phyloP scores from a whole-genome alignment of 2,888 invertebrate species.

The Troilus luridus region DNA sequence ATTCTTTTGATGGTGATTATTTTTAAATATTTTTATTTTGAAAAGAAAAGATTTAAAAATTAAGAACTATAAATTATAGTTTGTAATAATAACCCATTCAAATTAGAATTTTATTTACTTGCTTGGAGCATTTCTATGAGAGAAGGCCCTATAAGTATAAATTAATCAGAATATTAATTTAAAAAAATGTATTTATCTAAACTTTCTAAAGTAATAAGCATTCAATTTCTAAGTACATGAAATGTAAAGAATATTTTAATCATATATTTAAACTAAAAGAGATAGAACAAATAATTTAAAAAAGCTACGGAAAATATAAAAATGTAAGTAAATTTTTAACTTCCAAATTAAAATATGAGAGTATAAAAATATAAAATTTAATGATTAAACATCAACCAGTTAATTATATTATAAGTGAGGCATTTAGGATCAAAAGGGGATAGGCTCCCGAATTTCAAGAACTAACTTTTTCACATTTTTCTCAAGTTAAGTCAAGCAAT shows the following conservation, averaged over 20 bases:
- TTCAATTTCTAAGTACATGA: background rate
- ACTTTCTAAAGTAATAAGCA: background rate
- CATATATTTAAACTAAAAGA: background rate
- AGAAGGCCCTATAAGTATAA: background rate
- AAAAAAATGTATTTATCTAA: background rate
- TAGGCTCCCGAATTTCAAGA: too few species aligned
- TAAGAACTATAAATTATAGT: too few species aligned
- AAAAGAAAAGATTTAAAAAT: too few species aligned
- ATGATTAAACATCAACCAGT: constrained; percentile 30
- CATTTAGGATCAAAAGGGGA: too few species aligned
- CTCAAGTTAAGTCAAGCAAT: too few species aligned
- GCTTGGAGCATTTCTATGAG: background rate
- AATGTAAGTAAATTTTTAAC: background rate
- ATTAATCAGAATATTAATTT: background rate
- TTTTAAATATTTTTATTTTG: too few species aligned
- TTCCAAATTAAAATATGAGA: background rate
- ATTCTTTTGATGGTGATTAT: too few species aligned
- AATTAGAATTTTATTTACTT: background rate
- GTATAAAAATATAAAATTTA: background rate
- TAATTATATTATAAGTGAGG: background rate
- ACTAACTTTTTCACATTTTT: too few species aligned
- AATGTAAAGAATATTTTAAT: background rate
- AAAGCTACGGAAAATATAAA: background rate
- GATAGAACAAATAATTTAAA: background rate
- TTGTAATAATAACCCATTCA: too few species aligned